Conservation (phyloP, 2,888 invertebrate genomes). For the Drosophila tanythrix region DNA sequence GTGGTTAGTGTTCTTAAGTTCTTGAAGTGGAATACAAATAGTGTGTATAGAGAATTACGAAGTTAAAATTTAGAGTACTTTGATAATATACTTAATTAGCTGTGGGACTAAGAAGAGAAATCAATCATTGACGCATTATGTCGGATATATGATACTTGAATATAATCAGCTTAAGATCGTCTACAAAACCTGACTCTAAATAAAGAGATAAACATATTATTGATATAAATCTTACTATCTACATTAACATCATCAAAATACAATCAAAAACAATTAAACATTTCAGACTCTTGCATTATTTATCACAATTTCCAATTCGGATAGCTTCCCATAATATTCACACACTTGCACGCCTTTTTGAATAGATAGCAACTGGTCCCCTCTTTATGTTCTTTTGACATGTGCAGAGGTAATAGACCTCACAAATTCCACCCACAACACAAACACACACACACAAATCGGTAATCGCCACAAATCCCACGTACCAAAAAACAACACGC, state of each 20-base stretch:
- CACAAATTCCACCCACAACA: constrained; percentile 48
- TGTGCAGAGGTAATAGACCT: constrained; percentile 32
- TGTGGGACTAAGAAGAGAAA: not conserved
- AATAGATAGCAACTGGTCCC: constrained; percentile 11
- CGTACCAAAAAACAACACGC: constrained; percentile 42
- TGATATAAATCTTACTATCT: not conserved
- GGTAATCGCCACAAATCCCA: constrained; percentile 54
- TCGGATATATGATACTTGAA: constrained; percentile 8
- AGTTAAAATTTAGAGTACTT: too few species aligned
- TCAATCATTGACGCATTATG: not conserved
- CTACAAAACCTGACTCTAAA: not conserved
- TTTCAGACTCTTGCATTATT: not conserved
- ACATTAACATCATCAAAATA: not conserved
- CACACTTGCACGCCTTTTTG: constrained; percentile 12
- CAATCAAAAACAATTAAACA: not conserved
- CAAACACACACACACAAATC: not conserved
- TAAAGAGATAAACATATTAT: not conserved
- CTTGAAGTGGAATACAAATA: not conserved
- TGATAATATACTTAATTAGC: not conserved
- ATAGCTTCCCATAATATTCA: not conserved
- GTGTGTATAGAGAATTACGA: not conserved
- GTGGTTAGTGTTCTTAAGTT: not conserved
- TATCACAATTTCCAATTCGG: not conserved
- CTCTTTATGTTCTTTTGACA: constrained; percentile 6
- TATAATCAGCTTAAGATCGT: not conserved